Base-by-base conservation (phyloP, 1,140 invertebrate genomes). In the Drosophila bifasciata region DNA sequence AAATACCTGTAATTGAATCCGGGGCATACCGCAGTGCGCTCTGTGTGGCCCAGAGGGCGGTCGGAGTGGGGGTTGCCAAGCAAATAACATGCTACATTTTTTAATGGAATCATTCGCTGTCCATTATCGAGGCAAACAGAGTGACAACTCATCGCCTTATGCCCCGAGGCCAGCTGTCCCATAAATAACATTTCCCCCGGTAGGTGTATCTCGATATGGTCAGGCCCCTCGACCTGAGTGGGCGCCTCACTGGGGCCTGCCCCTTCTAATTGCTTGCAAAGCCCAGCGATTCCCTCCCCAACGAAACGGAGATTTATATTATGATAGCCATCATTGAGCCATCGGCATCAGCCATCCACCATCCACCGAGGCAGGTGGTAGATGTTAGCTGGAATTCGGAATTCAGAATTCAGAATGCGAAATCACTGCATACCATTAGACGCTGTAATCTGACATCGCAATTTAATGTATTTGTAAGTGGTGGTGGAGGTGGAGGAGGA, bases 321-420 rank as follows among this genome's bases (percentile, higher is more conserved):
- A 88, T 88, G 78, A 88, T 88, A 79, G 83, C 62, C 78, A 81
- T 86, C 81, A 81, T 86, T 77, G 84, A 73, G 69, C 49, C 81
- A 57, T 77, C 81, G 68, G 28, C 28, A 28, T 28, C 25, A 25
- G 32, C 19, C 50, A 41, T 19, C 19, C 19, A 19, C 25, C 7
- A 28, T 28, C 25, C 36, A 39, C 19, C 50, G 56, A 45, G 61
- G 39, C 51, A 64, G 41, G 66, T 61, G 57, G 60, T 43, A 53
- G 62, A 55, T 53, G 63, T 41, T 21, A 44, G 32, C 44, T 7
- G 16, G 8, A 8, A 28, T 28, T 28, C 5, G 16, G 8, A 28
- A 28, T 28, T 28, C 28, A 50, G 8, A 28, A 28, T 28, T 28
- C 28, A 50, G 49, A 69, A 69, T 69, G 62, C 63, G 66, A 80